Conservation (phyloP, 1,140 invertebrate genomes). For the Heliconius congener region DNA sequence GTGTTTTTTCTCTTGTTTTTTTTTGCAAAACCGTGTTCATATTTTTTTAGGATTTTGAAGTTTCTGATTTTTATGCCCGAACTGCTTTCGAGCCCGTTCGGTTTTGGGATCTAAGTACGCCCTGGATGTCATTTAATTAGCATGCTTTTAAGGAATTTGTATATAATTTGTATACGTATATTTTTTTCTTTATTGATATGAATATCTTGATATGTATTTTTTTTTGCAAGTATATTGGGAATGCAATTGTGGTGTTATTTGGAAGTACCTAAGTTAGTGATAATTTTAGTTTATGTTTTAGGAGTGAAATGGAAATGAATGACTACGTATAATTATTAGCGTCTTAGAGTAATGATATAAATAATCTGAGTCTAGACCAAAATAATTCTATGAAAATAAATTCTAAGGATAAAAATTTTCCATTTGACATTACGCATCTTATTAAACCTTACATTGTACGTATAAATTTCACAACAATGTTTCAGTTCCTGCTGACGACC, state of each 20-base stretch:
- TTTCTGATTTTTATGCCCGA: constrained; percentile 31
- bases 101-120: not conserved
- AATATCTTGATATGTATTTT: not conserved
- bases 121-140: not conserved
- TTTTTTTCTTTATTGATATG: not conserved
- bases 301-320: no score
- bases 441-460: not conserved
- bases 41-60: constrained; percentile 29
- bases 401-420: not conserved
- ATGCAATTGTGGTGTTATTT: no score
- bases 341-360: no score
- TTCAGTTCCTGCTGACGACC: not conserved
- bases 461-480: not conserved
- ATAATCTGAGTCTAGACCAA: no score
- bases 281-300: no score
- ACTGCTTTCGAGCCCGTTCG: not conserved
- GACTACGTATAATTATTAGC: no score
- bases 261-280: no score
- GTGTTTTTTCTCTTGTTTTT: constrained; percentile 7
- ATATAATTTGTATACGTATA: no score
- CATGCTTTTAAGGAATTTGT: not conserved
- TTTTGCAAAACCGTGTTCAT: constrained; percentile 28
- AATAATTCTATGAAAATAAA: no score
- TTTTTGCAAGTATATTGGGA: not conserved
- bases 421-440: not conserved